Evolutionary conservation across 2,113 vertebrate genomes (phyloP).

Genomic region (Rhabdomys dilectus): DNA sequence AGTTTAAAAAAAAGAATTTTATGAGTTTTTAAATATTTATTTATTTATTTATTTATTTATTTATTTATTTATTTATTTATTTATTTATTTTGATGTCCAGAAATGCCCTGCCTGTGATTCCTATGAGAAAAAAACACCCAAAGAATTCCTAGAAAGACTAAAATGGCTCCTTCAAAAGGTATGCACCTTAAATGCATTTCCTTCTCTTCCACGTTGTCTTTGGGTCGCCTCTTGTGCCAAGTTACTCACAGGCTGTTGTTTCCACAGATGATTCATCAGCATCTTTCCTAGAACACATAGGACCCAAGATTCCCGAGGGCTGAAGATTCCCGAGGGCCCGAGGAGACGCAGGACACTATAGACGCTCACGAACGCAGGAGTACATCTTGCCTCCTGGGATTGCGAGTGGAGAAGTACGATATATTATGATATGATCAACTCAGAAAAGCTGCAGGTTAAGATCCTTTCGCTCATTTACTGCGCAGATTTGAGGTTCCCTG

Average conservation of each 20-base stretch:
- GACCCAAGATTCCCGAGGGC: constrained; percentile 57
- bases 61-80: constrained; percentile 22
- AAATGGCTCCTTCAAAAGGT: constrained; percentile 84
- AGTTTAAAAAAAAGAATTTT: background rate
- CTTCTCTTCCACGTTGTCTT: background rate
- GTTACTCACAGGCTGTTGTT: constrained; percentile 58
- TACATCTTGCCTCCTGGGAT: constrained; percentile 58
- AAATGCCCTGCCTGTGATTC: constrained; percentile 83
- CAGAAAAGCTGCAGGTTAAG: constrained; percentile 19
- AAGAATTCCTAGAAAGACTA: constrained; percentile 83
- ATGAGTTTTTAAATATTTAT: background rate
- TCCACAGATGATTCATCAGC: constrained; percentile 81
- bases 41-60: background rate
- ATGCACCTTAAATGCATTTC: constrained; percentile 25
- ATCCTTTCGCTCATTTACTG: background rate
- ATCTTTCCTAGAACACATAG: constrained; percentile 50
- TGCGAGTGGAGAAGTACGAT: background rate
- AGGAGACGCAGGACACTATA: constrained; percentile 84
- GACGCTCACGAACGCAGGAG: constrained; percentile 70
- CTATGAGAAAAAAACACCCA: constrained; percentile 75
- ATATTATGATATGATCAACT: constrained; percentile 46
- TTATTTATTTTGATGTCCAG: constrained; percentile 77
- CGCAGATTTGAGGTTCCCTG: background rate
- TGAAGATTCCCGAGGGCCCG: constrained; percentile 61
- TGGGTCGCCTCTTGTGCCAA: fast-evolving